Evolutionary conservation across 2,113 vertebrate genomes (phyloP).

Genomic region (Nettapus auritus): DNA sequence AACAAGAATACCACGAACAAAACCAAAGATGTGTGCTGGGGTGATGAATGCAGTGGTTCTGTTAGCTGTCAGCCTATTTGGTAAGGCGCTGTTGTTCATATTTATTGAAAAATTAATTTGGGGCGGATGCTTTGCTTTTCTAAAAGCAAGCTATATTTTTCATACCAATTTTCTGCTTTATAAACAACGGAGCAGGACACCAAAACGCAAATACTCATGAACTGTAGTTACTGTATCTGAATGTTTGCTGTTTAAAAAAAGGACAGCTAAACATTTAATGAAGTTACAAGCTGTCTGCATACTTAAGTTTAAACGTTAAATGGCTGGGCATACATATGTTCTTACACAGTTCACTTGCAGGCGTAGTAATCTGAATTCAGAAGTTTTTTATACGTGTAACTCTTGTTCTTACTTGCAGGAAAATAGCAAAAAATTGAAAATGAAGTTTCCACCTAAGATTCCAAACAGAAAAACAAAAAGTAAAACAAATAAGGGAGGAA

Average conservation of each 20-base stretch:
- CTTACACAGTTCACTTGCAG: not conserved
- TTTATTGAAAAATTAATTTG: not conserved
- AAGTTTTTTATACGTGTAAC: not conserved
- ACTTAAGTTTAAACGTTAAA: not conserved
- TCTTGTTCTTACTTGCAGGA: conserved; percentile 80
- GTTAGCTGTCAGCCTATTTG: not conserved
- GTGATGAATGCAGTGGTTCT: not conserved
- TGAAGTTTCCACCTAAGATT: conserved; percentile 99
- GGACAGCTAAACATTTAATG: not conserved
- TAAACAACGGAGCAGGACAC: not conserved
- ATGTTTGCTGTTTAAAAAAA: not conserved
- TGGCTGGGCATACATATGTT: rapidly evolving
- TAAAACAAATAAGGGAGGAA: conserved; percentile 93
- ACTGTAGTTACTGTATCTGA: not conserved
- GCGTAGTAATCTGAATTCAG: not conserved
- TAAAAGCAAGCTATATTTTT: not conserved
- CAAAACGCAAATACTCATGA: not conserved
- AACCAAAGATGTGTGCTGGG: not conserved
- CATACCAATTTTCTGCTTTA: not conserved
- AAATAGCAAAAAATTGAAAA: conserved; percentile 99
- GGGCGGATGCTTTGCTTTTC: not conserved
- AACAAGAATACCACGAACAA: not conserved
- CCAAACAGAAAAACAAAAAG: conserved; percentile 98
- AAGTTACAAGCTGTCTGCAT: not conserved
- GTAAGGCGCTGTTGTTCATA: not conserved